These are phyloP conservation scores for Bombus ignitus DNA, from an alignment of 1,140 invertebrate genomes.

Conservation along the genomic window DNA sequence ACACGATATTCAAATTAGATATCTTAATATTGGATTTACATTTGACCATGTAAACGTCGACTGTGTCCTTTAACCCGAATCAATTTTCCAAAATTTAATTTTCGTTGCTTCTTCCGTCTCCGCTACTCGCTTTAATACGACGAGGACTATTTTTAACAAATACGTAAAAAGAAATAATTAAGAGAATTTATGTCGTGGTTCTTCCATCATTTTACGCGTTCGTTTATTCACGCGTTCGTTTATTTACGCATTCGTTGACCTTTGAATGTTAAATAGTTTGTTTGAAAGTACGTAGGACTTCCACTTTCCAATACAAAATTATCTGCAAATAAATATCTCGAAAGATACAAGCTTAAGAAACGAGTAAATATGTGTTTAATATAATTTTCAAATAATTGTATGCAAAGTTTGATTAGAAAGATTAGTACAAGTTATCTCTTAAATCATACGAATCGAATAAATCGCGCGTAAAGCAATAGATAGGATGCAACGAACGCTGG, in stretches of 20 bases:
- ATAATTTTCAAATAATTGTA: no score
- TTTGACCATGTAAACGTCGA: background rate
- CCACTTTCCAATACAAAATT: fast-evolving
- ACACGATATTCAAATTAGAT: background rate
- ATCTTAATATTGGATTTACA: background rate
- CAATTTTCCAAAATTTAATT: background rate
- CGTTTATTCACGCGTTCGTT: background rate
- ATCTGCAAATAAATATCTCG: background rate
- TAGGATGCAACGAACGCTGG: background rate
- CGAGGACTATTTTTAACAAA: fast-evolving
- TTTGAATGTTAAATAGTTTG: background rate
- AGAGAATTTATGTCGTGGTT: no score
- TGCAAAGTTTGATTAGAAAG: background rate
- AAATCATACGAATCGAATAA: background rate
- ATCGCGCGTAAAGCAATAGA: background rate
- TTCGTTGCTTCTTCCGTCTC: no score
- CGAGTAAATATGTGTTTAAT: no score
- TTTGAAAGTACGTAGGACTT: background rate
- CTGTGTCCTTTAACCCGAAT: background rate
- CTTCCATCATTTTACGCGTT: background rate
- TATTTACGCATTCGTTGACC: background rate
- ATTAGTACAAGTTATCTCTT: background rate
- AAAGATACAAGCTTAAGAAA: no score
- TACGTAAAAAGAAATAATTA: no score
- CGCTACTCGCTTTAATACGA: background rate